Conservation (phyloP, 2,797 vertebrate species). For the Clarias fuscus region DNA sequence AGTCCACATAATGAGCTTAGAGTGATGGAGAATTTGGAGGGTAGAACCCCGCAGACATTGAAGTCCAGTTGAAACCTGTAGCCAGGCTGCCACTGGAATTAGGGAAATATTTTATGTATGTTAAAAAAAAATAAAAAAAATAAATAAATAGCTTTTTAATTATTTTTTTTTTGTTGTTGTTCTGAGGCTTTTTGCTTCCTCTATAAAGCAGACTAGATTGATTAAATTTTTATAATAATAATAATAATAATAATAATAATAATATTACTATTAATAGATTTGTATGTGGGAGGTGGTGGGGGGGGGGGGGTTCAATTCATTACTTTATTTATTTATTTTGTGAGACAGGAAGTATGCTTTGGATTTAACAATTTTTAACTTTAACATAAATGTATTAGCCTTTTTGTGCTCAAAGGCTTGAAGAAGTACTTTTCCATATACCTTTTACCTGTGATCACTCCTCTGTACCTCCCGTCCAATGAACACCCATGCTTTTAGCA, state of each 20-base stretch:
- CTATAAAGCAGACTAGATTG: background rate
- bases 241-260: background rate
- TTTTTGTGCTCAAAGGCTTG: slow-evolving; percentile 56
- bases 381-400: slow-evolving; percentile 56
- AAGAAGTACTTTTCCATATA: slow-evolving; percentile 69
- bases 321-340: too few relatives aligned
- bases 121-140: too few relatives aligned
- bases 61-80: slow-evolving; percentile 4
- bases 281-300: background rate
- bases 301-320: background rate
- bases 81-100: background rate
- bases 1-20: slow-evolving; percentile 58
- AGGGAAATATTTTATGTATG: background rate
- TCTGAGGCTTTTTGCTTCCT: background rate
- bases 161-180: background rate
- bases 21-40: slow-evolving; percentile 25
- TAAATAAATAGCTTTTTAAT: background rate
- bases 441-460: slow-evolving; percentile 54
- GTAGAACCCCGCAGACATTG: background rate
- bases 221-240: background rate
- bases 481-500: slow-evolving; percentile 77
- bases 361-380: background rate
- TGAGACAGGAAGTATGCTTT: background rate
- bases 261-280: background rate
- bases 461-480: slow-evolving; percentile 75